Percentiles rank a stretch among this genome's conserved stretches.
phyloP scores from a whole-genome alignment of 2,888 invertebrate species.

The Sarcophaga rosellei region DNA sequence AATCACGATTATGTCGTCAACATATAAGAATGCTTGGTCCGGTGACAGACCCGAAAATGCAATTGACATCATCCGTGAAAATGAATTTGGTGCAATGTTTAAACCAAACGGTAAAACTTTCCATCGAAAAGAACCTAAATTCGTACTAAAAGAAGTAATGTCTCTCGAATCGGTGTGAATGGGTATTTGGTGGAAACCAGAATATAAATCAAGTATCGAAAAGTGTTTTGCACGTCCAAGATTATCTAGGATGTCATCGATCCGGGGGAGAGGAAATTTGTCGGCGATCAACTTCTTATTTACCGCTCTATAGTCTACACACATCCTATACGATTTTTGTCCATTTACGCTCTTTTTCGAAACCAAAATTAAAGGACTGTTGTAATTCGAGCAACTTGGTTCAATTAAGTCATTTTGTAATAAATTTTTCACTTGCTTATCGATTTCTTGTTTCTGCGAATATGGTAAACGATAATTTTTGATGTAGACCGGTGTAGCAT shows the following conservation, averaged over 20 bases:
- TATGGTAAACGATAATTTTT: conserved; percentile 20
- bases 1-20: conserved; percentile 69
- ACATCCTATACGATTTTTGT: conserved; percentile 3
- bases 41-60: conserved; percentile 68
- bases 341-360: background rate
- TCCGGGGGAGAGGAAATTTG: background rate
- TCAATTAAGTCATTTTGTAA: conserved; percentile 30
- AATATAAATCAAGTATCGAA: conserved; percentile 16
- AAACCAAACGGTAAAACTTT: conserved; percentile 71
- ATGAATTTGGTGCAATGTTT: conserved; percentile 50
- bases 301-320: conserved; percentile 27
- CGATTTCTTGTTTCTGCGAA: conserved; percentile 19
- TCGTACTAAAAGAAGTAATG: conserved; percentile 28
- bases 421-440: conserved; percentile 26
- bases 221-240: conserved; percentile 6
- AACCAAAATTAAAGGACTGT: background rate
- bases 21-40: conserved; percentile 62
- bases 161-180: conserved; percentile 10
- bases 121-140: conserved; percentile 13
- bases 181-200: conserved; percentile 37
- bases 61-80: conserved; percentile 72
- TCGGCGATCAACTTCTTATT: background rate
- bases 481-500: background rate
- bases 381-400: background rate
- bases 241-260: conserved; percentile 3